Percentiles rank a stretch among this genome's conserved stretches.
Conservation (phyloP, 1,140 invertebrate genomes). For the Pentalonia nigronervosa region DNA sequence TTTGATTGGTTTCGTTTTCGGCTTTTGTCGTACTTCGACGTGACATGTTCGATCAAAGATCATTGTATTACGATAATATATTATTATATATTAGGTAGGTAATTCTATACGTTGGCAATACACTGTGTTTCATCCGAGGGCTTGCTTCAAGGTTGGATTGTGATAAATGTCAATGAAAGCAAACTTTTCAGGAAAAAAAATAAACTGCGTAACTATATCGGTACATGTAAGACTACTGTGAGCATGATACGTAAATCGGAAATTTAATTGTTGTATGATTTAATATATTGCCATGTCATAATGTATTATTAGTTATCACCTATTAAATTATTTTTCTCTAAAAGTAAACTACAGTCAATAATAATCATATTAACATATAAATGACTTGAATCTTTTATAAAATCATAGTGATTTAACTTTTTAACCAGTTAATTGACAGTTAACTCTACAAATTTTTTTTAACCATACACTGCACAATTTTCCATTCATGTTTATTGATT, state of each 20-base stretch:
- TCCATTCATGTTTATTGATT: too few relatives aligned
- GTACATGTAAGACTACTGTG: background rate
- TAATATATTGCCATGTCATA: background rate
- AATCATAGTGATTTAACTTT: background rate
- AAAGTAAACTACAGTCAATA: background rate
- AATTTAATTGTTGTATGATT: background rate
- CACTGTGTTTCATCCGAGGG: background rate
- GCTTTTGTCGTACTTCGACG: background rate
- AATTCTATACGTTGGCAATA: background rate
- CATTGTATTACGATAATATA: background rate
- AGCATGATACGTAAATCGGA: fast-evolving
- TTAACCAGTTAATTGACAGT: background rate
- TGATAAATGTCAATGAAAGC: background rate
- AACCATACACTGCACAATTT: too few relatives aligned
- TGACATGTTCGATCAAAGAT: background rate
- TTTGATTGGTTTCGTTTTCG: constrained; percentile 9
- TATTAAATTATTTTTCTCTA: background rate
- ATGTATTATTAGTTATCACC: background rate
- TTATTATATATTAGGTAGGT: background rate
- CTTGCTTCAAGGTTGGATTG: background rate
- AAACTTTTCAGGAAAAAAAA: background rate
- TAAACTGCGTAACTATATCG: background rate
- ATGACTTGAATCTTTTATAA: background rate
- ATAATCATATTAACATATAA: background rate
- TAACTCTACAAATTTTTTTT: background rate